Evolutionary conservation across 2,888 invertebrate genomes (phyloP), one percentile per base, ranked within the genome.

Genomic region (Melanophora roralis): DNA sequence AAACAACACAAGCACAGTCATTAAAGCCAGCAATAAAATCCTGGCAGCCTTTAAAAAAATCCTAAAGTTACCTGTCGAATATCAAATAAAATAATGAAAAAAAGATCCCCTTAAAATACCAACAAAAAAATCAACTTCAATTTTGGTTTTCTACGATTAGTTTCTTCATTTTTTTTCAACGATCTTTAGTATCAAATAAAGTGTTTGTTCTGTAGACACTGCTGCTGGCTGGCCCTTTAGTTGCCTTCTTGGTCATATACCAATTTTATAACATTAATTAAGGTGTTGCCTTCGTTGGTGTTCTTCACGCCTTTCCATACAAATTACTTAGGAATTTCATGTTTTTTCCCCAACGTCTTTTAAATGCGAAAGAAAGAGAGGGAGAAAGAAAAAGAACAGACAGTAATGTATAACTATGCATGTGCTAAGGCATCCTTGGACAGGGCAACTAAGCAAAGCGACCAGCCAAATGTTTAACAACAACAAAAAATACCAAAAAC

Each of bases 241-340:
- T 57, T 76, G 60, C 40, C 32, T 69, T 69, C 62, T 34, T 84
- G 85, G 83, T 84, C 86, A 85, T 86, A 83, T 86, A 86, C 84
- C 86, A 86, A 86, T 88, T 88, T 89, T 89, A 89, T 89, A 88
- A 89, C 89, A 89, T 89, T 89, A 89, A 89, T 89, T 89, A 89
- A 88, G 87, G 87, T 88, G 87, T 89, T 89, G 88, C 89, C 90
- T 88, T 89, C 90, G 90, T 90, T 89, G 90, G 90, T 90, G 90
- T 90, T 90, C 90, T 90, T 90, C 90, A 90, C 90, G 90, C 90
- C 90, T 90, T 87, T 87, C 86, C 86, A 86, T 88, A 88, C 88
- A 89, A 90, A 90, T 89, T 89, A 89, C 88, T 88, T 85, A 87
- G 88, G 89, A 89, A 89, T 89, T 89, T 89, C 88, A 86, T 88